Evolutionary conservation across 2,113 vertebrate genomes (phyloP).

Genomic region (Vidua chalybeata): DNA sequence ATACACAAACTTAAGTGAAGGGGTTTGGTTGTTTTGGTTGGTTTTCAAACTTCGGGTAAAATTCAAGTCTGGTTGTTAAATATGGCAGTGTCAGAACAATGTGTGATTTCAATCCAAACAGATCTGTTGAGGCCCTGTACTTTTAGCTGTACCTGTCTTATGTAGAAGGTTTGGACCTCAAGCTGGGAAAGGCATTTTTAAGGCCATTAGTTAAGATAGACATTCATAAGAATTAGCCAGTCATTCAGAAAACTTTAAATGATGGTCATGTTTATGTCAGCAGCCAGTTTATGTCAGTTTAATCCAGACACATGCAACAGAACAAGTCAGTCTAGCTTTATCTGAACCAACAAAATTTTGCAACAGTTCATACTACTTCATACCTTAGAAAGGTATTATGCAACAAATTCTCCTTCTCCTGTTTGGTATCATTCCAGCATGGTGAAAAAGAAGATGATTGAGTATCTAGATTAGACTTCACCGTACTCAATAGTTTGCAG

Average conservation of each 20-base stretch:
- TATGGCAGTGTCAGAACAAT: background rate
- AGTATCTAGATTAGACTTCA: background rate
- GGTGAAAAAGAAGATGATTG: slow-evolving; percentile 40
- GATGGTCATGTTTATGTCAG: slow-evolving; percentile 18
- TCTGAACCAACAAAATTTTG: slow-evolving; percentile 54
- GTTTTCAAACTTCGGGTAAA: background rate
- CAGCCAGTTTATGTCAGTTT: background rate
- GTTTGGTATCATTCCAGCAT: slow-evolving; percentile 43
- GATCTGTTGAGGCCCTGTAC: background rate
- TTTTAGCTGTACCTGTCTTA: background rate
- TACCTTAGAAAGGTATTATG: slow-evolving; percentile 31
- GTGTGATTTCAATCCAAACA: accelerated
- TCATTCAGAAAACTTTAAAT: slow-evolving; percentile 13
- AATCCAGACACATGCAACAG: background rate
- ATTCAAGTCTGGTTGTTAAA: background rate
- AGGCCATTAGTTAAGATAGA: background rate
- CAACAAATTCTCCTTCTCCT: slow-evolving; percentile 44
- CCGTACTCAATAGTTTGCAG: background rate
- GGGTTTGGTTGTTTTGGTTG: background rate
- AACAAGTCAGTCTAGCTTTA: slow-evolving; percentile 59
- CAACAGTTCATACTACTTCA: slow-evolving; percentile 30
- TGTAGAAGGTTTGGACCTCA: background rate
- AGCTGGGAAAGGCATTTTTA: background rate
- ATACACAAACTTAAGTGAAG: background rate
- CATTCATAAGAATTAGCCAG: background rate